These are phyloP conservation scores for Darevskia nairensis DNA, from an alignment of 2,797 vertebrate species.

Conservation along the genomic window DNA sequence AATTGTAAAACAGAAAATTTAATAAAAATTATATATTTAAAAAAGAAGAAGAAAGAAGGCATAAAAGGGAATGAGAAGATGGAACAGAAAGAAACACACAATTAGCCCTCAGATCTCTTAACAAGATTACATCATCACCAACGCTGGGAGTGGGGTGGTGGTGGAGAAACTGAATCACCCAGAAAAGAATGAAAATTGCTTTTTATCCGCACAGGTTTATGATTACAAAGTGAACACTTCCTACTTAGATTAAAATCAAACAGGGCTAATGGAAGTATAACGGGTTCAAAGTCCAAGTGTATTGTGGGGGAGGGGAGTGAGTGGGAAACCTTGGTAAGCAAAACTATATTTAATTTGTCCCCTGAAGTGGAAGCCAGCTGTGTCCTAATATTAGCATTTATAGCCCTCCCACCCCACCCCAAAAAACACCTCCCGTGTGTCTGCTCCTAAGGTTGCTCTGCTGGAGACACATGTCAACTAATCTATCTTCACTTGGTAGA, in stretches of 20 bases:
- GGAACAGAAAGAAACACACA: background rate
- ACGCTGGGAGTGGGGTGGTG: too few relatives aligned
- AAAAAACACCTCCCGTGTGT: background rate
- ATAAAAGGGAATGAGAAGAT: background rate
- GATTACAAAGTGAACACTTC: background rate
- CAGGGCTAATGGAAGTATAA: background rate
- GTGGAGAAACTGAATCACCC: background rate
- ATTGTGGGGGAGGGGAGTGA: background rate
- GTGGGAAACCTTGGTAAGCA: slow-evolving; percentile 37
- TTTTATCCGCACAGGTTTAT: background rate
- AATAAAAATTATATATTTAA: too few relatives aligned
- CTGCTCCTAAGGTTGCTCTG: slow-evolving; percentile 43
- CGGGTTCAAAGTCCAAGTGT: background rate
- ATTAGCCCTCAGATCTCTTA: background rate
- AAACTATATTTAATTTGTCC: slow-evolving; percentile 42
- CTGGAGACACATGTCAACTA: slow-evolving; percentile 49
- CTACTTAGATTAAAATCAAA: background rate
- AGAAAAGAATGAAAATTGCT: background rate
- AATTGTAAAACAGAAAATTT: too few relatives aligned
- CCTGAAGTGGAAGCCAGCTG: slow-evolving; percentile 25
- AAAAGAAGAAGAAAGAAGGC: background rate
- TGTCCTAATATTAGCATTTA: slow-evolving; percentile 60
- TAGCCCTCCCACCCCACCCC: background rate
- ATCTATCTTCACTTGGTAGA: slow-evolving; percentile 49
- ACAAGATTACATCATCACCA: background rate